A percentile compares a stretch with the other conserved stretches of the same genome.
Evolutionary conservation across 2,797 vertebrate genomes (phyloP).

Genomic region (Syngnathus rostellatus): DNA sequence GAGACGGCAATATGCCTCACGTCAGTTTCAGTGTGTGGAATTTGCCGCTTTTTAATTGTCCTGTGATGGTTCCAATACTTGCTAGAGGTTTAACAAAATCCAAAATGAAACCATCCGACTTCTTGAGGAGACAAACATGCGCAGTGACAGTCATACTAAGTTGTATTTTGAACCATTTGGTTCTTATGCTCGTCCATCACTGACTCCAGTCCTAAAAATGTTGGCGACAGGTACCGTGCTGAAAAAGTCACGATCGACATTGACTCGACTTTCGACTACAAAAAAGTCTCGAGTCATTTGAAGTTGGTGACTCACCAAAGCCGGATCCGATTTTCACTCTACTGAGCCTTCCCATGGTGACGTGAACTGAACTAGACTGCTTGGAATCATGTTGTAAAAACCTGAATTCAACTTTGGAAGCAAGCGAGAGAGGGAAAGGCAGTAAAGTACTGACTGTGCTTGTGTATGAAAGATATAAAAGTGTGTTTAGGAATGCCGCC

Average conservation of each 20-base stretch:
- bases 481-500: constrained; percentile 17
- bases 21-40: neutral
- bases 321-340: neutral
- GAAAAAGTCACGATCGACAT: neutral
- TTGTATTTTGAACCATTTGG: too few relatives aligned
- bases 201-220: too few relatives aligned
- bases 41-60: too few relatives aligned
- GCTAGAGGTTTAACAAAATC: too few relatives aligned
- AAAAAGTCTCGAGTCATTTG: neutral
- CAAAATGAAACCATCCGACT: too few relatives aligned
- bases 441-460: neutral
- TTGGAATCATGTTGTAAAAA: constrained; percentile 46
- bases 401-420: constrained; percentile 50
- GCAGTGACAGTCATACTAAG: too few relatives aligned
- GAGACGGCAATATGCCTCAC: neutral
- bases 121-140: too few relatives aligned
- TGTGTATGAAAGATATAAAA: constrained; percentile 3
- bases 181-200: too few relatives aligned
- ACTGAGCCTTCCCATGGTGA: neutral
- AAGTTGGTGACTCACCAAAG: neutral
- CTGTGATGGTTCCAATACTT: too few relatives aligned
- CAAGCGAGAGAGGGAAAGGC: constrained; percentile 9
- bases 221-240: too few relatives aligned
- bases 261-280: neutral
- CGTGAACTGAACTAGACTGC: neutral